Percentiles rank a stretch among this genome's conserved stretches.
These are phyloP conservation scores for Vidua chalybeata DNA, from an alignment of 2,113 vertebrate species.

Conservation along the genomic window DNA sequence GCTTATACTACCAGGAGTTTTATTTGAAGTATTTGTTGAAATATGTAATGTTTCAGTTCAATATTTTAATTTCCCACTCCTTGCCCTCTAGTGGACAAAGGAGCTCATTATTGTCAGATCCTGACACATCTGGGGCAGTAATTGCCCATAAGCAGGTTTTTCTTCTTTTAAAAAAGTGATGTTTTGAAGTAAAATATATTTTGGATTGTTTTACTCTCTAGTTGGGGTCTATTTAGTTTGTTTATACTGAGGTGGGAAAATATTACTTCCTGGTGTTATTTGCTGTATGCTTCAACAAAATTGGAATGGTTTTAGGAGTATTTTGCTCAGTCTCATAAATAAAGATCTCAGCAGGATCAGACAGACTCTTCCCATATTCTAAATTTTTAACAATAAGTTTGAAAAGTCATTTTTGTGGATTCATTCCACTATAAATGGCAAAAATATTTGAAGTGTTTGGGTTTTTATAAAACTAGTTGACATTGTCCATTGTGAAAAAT, in stretches of 20 bases:
- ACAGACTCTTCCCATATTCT: not conserved
- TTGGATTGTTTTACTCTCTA: not conserved
- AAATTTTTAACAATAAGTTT: not conserved
- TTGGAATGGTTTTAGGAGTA: not conserved
- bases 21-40: not conserved
- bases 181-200: not conserved
- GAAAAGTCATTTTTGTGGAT: not conserved
- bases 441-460: not conserved
- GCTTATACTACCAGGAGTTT: not conserved
- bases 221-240: not conserved
- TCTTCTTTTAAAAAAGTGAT: not conserved
- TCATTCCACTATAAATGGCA: not conserved
- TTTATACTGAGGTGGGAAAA: not conserved
- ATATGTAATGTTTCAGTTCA: not conserved
- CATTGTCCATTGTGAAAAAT: not conserved
- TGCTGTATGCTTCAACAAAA: not conserved
- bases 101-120: not conserved
- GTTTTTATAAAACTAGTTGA: not conserved
- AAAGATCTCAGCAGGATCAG: not conserved
- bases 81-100: conserved; percentile 32
- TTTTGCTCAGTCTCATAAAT: not conserved
- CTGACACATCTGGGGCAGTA: not conserved
- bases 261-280: not conserved
- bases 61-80: not conserved
- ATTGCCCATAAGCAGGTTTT: not conserved